A percentile compares a stretch with the other conserved stretches of the same genome.
phyloP scores from a whole-genome alignment of 2,113 vertebrate species.

The Chloebia gouldiae region DNA sequence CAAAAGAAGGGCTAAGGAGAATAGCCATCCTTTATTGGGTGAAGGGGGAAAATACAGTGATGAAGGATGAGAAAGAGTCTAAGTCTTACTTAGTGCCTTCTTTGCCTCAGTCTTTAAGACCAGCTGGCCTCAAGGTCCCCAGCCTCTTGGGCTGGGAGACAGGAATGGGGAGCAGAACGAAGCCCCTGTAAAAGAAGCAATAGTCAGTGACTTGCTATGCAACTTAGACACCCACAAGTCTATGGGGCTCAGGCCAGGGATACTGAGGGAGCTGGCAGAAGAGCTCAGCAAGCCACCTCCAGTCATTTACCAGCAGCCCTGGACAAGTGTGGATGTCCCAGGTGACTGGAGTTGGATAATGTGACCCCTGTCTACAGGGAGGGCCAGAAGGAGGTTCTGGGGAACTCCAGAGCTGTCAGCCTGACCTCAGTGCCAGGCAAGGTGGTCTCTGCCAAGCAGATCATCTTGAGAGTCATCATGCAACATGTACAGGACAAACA shows the following conservation, averaged over 20 bases:
- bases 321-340: neutral
- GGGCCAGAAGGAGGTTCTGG: neutral
- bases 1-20: neutral
- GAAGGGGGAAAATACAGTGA: neutral
- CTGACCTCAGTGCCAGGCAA: neutral
- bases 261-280: neutral
- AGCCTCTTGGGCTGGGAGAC: neutral
- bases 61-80: neutral
- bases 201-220: neutral
- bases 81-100: neutral
- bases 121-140: neutral
- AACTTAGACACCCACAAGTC: neutral
- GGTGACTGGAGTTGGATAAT: neutral
- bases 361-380: neutral
- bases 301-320: neutral
- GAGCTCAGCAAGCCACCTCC: neutral
- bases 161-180: neutral
- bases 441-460: neutral
- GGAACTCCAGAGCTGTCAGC: neutral
- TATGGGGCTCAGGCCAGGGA: neutral
- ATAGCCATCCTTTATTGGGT: neutral
- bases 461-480: neutral
- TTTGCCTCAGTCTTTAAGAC: neutral
- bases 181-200: neutral
- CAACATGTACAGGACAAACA: neutral